phyloP scores from a whole-genome alignment of 2,797 vertebrate species.

The Enteromius afrohamiltoni region DNA sequence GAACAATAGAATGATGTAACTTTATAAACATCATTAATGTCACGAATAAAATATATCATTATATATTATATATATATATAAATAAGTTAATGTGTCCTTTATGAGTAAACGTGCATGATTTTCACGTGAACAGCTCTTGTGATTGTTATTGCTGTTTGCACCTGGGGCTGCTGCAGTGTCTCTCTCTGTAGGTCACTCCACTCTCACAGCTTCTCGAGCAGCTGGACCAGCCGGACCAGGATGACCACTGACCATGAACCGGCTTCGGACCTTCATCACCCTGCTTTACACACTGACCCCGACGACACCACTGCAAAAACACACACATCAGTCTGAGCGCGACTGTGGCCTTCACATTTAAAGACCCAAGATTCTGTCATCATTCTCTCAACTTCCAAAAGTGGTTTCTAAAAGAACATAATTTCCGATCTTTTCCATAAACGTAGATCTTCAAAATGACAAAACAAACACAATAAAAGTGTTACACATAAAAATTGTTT shows the following conservation, averaged over 20 bases:
- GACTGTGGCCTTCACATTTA: not conserved
- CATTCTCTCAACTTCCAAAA: not conserved
- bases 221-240: constrained; percentile 86
- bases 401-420: not conserved
- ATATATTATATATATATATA: no score
- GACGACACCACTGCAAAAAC: constrained; percentile 85
- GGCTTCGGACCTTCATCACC: constrained; percentile 85
- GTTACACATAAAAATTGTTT: not conserved
- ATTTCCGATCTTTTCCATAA: not conserved
- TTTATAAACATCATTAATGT: not conserved
- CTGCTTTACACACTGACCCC: constrained; percentile 89
- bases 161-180: constrained; percentile 87
- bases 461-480: not conserved
- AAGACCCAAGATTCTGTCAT: not conserved
- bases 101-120: not conserved
- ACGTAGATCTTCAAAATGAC: not conserved
- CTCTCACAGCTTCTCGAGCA: constrained; percentile 90
- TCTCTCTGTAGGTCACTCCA: constrained; percentile 84
- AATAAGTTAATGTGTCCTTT: not conserved
- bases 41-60: not conserved
- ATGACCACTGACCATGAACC: constrained; percentile 86
- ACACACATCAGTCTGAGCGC: not conserved
- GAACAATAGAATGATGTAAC: not conserved
- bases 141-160: constrained; percentile 56
- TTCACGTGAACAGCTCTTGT: no score